A percentile compares a stretch with the other conserved stretches of the same genome.
These are phyloP conservation scores for Drosophila watanabei DNA, from an alignment of 1,140 invertebrate species.

Conservation along the genomic window DNA sequence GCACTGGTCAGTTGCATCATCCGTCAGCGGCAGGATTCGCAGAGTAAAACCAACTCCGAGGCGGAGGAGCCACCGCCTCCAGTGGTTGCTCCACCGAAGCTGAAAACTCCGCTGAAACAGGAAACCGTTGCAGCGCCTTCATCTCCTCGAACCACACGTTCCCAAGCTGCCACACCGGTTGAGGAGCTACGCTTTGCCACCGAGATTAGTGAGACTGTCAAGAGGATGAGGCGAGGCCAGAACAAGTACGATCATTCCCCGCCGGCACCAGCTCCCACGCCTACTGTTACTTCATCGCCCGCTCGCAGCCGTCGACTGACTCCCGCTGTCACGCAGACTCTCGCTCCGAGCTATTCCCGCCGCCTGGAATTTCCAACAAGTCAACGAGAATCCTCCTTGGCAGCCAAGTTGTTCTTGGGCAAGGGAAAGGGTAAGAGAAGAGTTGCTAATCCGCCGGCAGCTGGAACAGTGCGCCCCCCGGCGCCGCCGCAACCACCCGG, in stretches of 20 bases:
- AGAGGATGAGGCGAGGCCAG: conserved; percentile 77
- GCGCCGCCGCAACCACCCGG: conserved; percentile 29
- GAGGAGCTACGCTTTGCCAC: conserved; percentile 81
- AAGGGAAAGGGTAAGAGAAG: conserved; percentile 57
- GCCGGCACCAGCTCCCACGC: conserved; percentile 36
- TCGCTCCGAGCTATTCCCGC: conserved; percentile 46
- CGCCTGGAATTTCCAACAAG: conserved; percentile 45
- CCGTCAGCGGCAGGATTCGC: conserved; percentile 86
- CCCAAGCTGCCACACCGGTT: conserved; percentile 72
- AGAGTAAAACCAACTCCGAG: conserved; percentile 79
- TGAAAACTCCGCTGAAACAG: conserved; percentile 57
- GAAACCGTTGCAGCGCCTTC: conserved; percentile 32
- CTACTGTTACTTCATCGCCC: conserved; percentile 4
- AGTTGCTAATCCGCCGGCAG: not conserved
- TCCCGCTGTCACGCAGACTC: conserved; percentile 9
- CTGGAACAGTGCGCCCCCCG: conserved; percentile 9
- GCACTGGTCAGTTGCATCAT: conserved; percentile 91
- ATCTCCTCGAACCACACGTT: conserved; percentile 64
- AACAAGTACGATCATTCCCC: conserved; percentile 80
- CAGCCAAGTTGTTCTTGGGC: conserved; percentile 27
- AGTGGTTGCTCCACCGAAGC: conserved; percentile 1
- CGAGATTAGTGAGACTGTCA: conserved; percentile 80
- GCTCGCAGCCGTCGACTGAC: conserved; percentile 48
- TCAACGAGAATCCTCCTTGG: conserved; percentile 5
- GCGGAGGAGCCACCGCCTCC: conserved; percentile 59